Conservation (phyloP, 2,888 invertebrate species). For the Caenorhabditis sp. region DNA sequence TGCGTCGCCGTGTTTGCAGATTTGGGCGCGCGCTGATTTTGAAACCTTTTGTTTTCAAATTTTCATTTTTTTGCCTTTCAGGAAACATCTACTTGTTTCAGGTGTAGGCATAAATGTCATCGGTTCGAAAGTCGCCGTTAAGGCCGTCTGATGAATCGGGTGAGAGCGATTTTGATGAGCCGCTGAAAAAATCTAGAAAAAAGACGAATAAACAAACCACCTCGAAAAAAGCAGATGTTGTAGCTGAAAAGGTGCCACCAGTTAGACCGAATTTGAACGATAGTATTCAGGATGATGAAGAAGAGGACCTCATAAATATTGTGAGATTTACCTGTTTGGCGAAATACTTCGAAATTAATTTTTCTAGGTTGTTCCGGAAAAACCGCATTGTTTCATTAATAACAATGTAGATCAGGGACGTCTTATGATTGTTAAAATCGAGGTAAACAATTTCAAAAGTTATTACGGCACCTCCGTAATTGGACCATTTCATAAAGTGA, state of each 20-base stretch:
- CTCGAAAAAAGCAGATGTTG: not conserved
- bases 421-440: constrained; percentile 87
- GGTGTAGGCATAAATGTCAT: constrained; percentile 13
- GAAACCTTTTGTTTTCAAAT: not conserved
- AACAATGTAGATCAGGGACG: constrained; percentile 79
- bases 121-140: constrained; percentile 13
- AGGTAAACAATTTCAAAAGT: constrained; percentile 93
- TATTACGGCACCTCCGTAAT: constrained; percentile 84
- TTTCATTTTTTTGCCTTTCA: not conserved
- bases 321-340: not conserved
- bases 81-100: not conserved
- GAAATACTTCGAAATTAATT: not conserved
- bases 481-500: constrained; percentile 95
- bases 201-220: not conserved
- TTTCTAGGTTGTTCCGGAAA: constrained; percentile 27
- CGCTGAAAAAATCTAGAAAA: constrained; percentile 4
- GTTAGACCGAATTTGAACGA: not conserved
- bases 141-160: constrained; percentile 26
- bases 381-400: constrained; percentile 72
- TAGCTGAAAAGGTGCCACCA: not conserved
- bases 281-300: not conserved
- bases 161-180: constrained; percentile 10
- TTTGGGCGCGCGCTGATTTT: not conserved
- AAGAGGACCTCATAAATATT: not conserved
- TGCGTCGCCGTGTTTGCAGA: constrained; percentile 20